These are phyloP conservation scores for Bugula neritina DNA, from an alignment of 2,888 invertebrate genomes.

Conservation along the genomic window DNA sequence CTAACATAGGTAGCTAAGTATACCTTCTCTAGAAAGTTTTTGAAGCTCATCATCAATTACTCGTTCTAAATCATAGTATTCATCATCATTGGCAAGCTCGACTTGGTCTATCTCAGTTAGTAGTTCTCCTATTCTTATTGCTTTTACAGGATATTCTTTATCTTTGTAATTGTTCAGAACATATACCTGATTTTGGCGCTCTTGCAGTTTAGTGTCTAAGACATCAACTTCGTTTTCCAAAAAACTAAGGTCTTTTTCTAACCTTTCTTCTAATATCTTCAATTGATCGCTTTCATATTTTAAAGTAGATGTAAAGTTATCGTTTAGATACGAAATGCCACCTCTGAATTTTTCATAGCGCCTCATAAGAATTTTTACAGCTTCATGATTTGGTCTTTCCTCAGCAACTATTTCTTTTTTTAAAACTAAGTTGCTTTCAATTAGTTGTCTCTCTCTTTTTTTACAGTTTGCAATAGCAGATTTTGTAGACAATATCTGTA, in stretches of 20 bases:
- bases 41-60: slow-evolving; percentile 44
- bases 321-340: slow-evolving; percentile 41
- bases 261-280: slow-evolving; percentile 33
- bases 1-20: too few species aligned
- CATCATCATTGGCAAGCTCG: slow-evolving; percentile 43
- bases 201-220: slow-evolving; percentile 37
- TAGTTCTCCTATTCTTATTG: slow-evolving; percentile 45
- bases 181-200: slow-evolving; percentile 41
- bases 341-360: slow-evolving; percentile 50
- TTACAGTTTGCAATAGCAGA: slow-evolving; percentile 4
- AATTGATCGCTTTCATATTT: slow-evolving; percentile 36
- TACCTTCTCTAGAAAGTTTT: slow-evolving; percentile 35
- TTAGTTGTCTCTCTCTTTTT: background rate
- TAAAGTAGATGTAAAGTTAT: slow-evolving; percentile 40
- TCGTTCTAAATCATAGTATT: slow-evolving; percentile 45
- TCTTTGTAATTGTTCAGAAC: slow-evolving; percentile 49
- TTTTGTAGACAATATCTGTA: slow-evolving; percentile 29
- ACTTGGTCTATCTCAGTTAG: slow-evolving; percentile 45
- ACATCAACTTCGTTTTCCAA: slow-evolving; percentile 38
- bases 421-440: slow-evolving; percentile 40
- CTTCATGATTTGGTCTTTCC: slow-evolving; percentile 39
- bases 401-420: slow-evolving; percentile 38
- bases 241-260: slow-evolving; percentile 34
- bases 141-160: slow-evolving; percentile 52
- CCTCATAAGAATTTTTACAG: slow-evolving; percentile 44